Evolutionary conservation across 2,797 vertebrate species (phyloP).

Genomic region (Trichosurus vulpecula): DNA sequence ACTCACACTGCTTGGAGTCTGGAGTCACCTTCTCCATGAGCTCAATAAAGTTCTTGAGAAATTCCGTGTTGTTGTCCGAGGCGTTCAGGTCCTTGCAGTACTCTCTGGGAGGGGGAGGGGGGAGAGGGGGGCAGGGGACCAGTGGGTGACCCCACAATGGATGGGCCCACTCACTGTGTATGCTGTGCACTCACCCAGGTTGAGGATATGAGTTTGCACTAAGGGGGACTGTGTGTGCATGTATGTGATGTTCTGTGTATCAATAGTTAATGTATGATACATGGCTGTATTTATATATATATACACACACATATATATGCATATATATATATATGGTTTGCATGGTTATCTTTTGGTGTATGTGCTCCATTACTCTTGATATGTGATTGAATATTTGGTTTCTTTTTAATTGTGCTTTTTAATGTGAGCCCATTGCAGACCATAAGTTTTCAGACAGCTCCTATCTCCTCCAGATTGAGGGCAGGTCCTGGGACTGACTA

Average conservation of each 20-base stretch:
- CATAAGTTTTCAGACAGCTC: neutral
- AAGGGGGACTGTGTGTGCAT: neutral
- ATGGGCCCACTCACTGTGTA: neutral
- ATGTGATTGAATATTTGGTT: neutral
- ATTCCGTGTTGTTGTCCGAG: constrained; percentile 98
- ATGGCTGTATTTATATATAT: neutral
- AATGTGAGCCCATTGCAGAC: neutral
- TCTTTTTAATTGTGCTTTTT: neutral
- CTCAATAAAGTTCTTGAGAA: constrained; percentile 98
- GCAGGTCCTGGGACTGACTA: neutral
- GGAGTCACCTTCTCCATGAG: constrained; percentile 99
- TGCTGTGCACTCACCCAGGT: neutral
- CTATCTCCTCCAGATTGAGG: neutral
- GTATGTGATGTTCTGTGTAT: neutral
- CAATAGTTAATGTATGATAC: neutral
- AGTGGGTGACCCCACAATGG: neutral
- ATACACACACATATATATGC: neutral
- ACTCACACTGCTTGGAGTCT: constrained; percentile 99
- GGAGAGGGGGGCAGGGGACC: constrained; percentile 51
- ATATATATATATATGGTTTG: neutral
- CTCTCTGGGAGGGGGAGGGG: constrained; percentile 89
- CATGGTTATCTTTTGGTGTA: neutral
- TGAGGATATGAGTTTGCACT: neutral
- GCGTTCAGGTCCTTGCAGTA: constrained; percentile 99
- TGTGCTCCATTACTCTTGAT: neutral